Evolutionary conservation across 2,113 vertebrate species (phyloP), one percentile per base, ranked within the genome.

Genomic region (Myotis yumanensis): DNA sequence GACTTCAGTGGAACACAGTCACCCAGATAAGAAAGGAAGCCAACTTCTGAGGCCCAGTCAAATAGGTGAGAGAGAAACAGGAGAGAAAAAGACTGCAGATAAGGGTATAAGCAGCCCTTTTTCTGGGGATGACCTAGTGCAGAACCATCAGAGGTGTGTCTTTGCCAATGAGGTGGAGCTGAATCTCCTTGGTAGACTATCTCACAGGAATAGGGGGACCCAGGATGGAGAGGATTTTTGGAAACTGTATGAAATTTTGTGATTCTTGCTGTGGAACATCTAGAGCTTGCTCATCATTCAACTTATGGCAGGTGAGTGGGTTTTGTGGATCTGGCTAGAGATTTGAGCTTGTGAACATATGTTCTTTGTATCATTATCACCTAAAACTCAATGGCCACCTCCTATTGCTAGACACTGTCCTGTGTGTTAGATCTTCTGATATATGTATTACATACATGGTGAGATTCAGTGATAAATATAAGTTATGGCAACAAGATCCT

Each of bases 151-250:
- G 64, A 81, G 11, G 22, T 4, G 17, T 11, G 23, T 52, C 57
- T 48, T 11, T 5, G 11, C 7, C 4, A 14, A 0, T 14, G 12
- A 28, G 32, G 48, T 16, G 2, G 64, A 40, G 59, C n/a, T 32
- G 14, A 9, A 9, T 52, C 32, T 62, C 40, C 5, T 0, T 1
- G 6, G 40, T 62, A 23, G 62, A 23, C 32, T 3, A 11, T 25
- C 5, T 69, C 71, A 20, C 2, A 51, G 59, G 68, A 43, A 18
- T 1, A 0, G 25, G 0, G 7, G 3, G 3, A 10, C 14, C 18
- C 2, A 0, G 14, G 30, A 43, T 2, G 52, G 32, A 52, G 30
- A 37, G 0, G 1, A 2, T 59, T 23, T 69, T n/a, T 30, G 37
- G 77, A 64, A 59, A 23, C 1, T 17, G 10, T 10, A 4, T n/a